A percentile compares a stretch with the other conserved stretches of the same genome.
These are phyloP conservation scores for Drosophila silvestris DNA, from an alignment of 2,888 invertebrate species.

Conservation along the genomic window DNA sequence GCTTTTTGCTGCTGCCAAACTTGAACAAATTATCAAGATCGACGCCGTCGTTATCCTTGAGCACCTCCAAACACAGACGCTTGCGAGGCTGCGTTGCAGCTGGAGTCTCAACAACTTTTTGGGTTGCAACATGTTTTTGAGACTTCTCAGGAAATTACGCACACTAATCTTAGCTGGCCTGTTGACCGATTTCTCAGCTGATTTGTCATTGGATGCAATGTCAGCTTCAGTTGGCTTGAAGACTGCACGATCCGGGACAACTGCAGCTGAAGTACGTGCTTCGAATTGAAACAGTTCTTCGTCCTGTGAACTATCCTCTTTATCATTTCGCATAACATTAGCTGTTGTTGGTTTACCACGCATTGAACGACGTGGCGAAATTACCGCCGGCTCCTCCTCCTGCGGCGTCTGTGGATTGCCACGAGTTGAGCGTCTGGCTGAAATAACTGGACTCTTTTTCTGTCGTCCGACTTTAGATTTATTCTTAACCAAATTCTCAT, in stretches of 20 bases:
- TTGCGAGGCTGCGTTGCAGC: slow-evolving; percentile 52
- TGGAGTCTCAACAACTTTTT: slow-evolving; percentile 4
- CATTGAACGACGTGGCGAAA: slow-evolving; percentile 10
- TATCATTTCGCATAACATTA: neutral
- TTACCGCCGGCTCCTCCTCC: neutral
- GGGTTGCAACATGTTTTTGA: slow-evolving; percentile 37
- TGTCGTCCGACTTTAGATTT: neutral
- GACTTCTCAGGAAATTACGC: slow-evolving; percentile 74
- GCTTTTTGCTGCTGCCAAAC: slow-evolving; percentile 65
- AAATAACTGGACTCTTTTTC: neutral
- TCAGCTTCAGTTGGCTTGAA: slow-evolving; percentile 1
- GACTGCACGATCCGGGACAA: neutral
- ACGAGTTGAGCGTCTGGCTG: slow-evolving; percentile 45
- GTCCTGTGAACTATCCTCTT: slow-evolving; percentile 33
- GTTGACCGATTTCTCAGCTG: slow-evolving; percentile 10
- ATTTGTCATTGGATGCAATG: slow-evolving; percentile 1
- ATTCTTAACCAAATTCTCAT: slow-evolving; percentile 7
- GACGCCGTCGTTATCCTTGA: slow-evolving; percentile 78
- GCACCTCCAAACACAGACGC: slow-evolving; percentile 69
- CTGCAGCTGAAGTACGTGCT: neutral
- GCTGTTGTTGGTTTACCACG: slow-evolving; percentile 4
- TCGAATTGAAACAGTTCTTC: slow-evolving; percentile 55
- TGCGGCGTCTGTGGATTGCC: slow-evolving; percentile 5
- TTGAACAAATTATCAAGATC: slow-evolving; percentile 79
- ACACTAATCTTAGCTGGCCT: slow-evolving; percentile 35